Evolutionary conservation across 2,888 invertebrate species (phyloP), one percentile per base, ranked within the genome.

Genomic region (Reticulitermes lucifugus): DNA sequence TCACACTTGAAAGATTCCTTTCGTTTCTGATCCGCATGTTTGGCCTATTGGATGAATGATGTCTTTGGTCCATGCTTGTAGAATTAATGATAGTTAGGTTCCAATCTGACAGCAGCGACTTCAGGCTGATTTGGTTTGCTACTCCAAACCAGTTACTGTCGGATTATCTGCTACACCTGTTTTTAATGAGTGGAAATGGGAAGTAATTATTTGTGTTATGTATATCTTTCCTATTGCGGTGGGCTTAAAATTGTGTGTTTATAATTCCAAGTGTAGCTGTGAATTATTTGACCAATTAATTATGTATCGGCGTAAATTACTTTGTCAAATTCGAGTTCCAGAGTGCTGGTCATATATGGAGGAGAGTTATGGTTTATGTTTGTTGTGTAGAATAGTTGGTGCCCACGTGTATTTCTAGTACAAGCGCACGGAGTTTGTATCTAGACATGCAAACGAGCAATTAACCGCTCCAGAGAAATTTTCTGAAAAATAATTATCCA

Each of bases 391-490:
- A 25, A 25, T 65, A 10, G 65, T 65, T 65, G 25, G 65, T 25
- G 25, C 10, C 12, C 65, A 12, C 25, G 65, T 25, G 25, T 10
- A 65, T 25, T 60, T n/a, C 25, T n/a, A 25, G 65, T 6, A 25
- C 25, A n/a, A 6, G 6, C 25, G n/a, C 14, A 65, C 65, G 7
- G n/a, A 25, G n/a, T 65, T 25, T 65, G 7, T 41, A 73, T 73
- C 73, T 73, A 41, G 18, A 41, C 73, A 73, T 73, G 73, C 73
- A 73, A 73, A 73, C 73, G 10, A 35, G 73, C 73, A 73, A 73
- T 73, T 73, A 73, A 41, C 73, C 41, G 41, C 73, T 73, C 35
- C 25, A 73, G 73, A 73, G 73, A 73, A 41, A 14, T 73, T 73
- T 41, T 21, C 41, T 14, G 41, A 41, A 29, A 73, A 73, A 41